phyloP scores from a whole-genome alignment of 92 coral and sea anemone genomes.

The Porites cylindrica region DNA sequence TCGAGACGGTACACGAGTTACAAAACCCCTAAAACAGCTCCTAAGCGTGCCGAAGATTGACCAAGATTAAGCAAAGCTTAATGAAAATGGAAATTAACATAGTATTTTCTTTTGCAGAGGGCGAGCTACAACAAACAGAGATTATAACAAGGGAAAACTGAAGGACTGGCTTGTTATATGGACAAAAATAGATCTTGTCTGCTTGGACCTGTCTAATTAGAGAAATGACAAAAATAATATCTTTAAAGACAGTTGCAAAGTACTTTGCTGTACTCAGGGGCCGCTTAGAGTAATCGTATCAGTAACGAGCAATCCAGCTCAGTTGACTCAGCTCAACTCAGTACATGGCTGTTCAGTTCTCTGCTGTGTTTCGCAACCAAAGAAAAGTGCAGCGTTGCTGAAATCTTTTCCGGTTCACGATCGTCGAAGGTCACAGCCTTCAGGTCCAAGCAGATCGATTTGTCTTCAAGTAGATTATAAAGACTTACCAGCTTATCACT shows the following conservation, averaged over 20 bases:
- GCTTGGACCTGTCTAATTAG: no score
- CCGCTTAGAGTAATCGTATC: no score
- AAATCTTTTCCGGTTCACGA: no score
- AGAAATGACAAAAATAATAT: no score
- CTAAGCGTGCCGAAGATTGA: not conserved
- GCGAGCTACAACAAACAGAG: not conserved
- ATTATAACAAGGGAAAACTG: not conserved
- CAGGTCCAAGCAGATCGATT: not conserved
- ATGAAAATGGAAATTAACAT: not conserved
- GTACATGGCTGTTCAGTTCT: no score
- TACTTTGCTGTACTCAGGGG: no score
- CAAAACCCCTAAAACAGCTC: not conserved
- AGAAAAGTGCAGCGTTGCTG: no score
- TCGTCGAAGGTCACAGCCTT: not conserved
- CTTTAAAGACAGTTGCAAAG: no score
- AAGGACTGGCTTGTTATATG: not conserved
- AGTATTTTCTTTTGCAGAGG: not conserved
- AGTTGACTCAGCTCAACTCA: no score
- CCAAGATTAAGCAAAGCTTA: not conserved
- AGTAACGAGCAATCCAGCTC: no score
- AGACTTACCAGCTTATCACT: not conserved
- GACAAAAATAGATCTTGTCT: not conserved
- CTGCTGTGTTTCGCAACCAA: not conserved
- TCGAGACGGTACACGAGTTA: not conserved
- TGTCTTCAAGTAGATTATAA: not conserved